Percentiles rank a stretch among this genome's conserved stretches.
Evolutionary conservation across 2,113 vertebrate genomes (phyloP).

Genomic region (Pionites leucogaster): DNA sequence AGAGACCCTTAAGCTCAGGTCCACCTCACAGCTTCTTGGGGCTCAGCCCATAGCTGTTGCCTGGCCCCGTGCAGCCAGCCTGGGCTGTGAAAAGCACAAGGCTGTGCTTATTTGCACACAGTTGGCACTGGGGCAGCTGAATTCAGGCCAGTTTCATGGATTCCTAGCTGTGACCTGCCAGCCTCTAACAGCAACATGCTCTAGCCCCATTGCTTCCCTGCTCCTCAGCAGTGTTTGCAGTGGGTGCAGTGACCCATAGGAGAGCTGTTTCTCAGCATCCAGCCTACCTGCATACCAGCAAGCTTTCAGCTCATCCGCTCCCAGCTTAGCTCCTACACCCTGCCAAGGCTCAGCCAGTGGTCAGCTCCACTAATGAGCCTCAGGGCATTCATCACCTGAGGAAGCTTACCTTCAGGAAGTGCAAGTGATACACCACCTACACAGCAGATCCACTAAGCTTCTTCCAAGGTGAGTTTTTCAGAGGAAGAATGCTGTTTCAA

Average conservation of each 20-base stretch:
- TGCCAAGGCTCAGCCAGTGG: neutral
- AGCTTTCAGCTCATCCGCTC: neutral
- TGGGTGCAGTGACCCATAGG: fast-evolving
- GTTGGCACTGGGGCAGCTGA: fast-evolving
- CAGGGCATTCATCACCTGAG: fast-evolving
- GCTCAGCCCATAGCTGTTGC: fast-evolving
- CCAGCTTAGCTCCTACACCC: neutral
- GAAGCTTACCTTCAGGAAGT: neutral
- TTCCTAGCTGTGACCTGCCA: neutral
- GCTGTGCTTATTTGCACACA: fast-evolving
- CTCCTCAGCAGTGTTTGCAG: neutral
- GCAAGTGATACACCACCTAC: neutral
- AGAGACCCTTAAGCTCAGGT: neutral
- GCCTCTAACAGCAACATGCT: fast-evolving
- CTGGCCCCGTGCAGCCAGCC: fast-evolving
- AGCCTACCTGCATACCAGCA: neutral
- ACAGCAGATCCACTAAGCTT: neutral
- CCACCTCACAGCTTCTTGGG: neutral
- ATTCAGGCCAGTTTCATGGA: fast-evolving
- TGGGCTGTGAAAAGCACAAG: fast-evolving
- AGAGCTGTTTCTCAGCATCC: neutral
- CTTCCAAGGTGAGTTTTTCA: neutral
- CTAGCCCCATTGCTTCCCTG: neutral
- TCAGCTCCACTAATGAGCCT: neutral
- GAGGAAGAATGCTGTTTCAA: neutral